Evolutionary conservation across 2,797 vertebrate species (phyloP), one percentile per base, ranked within the genome.

Genomic region (Gallinago stenura): DNA sequence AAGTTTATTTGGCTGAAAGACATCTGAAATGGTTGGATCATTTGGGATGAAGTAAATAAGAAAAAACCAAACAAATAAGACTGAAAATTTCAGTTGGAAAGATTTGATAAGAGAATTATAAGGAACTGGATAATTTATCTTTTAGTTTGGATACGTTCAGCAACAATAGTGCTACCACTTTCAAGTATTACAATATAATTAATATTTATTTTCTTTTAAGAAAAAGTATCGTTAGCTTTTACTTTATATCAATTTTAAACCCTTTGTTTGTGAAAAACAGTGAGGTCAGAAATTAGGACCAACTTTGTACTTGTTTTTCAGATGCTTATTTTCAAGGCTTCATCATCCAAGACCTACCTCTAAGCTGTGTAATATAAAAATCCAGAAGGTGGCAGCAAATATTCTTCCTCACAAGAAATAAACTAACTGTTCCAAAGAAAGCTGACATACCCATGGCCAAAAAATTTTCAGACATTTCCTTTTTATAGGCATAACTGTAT

Each of bases 301-400:
- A 39, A 1, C 11, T 87, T 70, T 53, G 31, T 31, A 22, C 33
- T 70, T 22, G 13, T 19, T 83, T 90, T 72, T 64, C 35, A 68
- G 33, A 72, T 9, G 26, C 48, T 50, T 30, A 41, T 33, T 30
- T 50, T 21, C 16, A 24, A 30, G 16, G n/a, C n/a, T 73, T 37
- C 43, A 20, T 28, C 16, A 22, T 11, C 37, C 2, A 69, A 58
- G 33, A 41, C 21, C 26, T 76, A 54, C 10, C 41, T 48, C 31
- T 17, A 50, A 41, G 30, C 45, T 31, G 28, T n/a, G 45, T 48
- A 50, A 39, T 37, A 9, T 0, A 28, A 11, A 78, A 48, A 30
- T 81, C 97, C 98, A 96, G 96, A 37, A 97, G 98, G 50, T 96
- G 97, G 98, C 97, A 97, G 97, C 96, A 97, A 91, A 95, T 70